phyloP scores from a whole-genome alignment of 1,140 invertebrate genomes.

The Hypsibius dujardini region DNA sequence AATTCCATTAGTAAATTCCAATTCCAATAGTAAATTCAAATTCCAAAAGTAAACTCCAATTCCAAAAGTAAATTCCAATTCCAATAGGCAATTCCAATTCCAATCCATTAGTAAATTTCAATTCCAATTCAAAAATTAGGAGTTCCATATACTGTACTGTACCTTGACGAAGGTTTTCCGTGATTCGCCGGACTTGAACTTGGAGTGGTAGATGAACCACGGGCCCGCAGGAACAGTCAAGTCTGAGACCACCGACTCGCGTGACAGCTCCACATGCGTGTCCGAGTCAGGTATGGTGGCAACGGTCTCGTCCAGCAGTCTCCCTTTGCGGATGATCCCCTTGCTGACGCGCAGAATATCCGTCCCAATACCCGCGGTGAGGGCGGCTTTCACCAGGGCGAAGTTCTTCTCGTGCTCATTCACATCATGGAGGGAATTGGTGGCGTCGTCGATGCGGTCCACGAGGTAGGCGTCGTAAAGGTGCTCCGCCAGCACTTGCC shows the following conservation, averaged over 20 bases:
- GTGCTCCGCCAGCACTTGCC: slow-evolving; percentile 19
- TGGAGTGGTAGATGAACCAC: slow-evolving; percentile 8
- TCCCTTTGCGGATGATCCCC: slow-evolving; percentile 22
- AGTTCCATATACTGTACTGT: too few relatives aligned
- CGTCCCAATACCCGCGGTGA: slow-evolving; percentile 38
- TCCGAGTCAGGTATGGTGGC: neutral
- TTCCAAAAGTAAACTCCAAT: too few relatives aligned
- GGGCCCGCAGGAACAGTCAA: neutral
- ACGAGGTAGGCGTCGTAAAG: slow-evolving; percentile 20
- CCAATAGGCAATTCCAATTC: too few relatives aligned
- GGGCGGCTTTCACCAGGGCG: slow-evolving; percentile 35
- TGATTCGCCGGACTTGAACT: slow-evolving; percentile 2
- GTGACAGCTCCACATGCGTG: neutral
- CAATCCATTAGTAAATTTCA: too few relatives aligned
- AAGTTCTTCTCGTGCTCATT: slow-evolving; percentile 36
- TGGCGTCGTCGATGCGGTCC: slow-evolving; percentile 3
- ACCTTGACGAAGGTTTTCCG: neutral
- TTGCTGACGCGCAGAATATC: slow-evolving; percentile 32
- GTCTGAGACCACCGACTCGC: neutral
- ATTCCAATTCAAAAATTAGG: too few relatives aligned
- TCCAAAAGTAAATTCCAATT: too few relatives aligned
- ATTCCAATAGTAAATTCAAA: too few relatives aligned
- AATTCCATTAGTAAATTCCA: too few relatives aligned
- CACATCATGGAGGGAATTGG: slow-evolving; percentile 4
- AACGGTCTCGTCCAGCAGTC: neutral